Base-by-base conservation (phyloP, 2,113 vertebrate species). In the Urocitellus parryii region DNA sequence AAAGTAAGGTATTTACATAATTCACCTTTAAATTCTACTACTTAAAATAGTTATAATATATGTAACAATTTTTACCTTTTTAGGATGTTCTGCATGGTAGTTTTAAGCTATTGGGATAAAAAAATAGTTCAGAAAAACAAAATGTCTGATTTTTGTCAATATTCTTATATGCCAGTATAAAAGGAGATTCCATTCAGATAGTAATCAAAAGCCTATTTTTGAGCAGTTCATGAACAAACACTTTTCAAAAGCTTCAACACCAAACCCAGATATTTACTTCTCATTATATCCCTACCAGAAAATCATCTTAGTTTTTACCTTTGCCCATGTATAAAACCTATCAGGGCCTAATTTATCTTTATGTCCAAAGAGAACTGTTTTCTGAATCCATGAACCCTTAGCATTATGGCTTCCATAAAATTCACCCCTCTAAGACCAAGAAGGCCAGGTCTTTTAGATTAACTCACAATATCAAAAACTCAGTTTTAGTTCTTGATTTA, bases 361-460 rank as follows among this genome's bases (percentile, higher is more conserved):
- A 99, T 99, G 96, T 99, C 99, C 95, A 99, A 99, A 3, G 99
- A 99, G 91, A 99, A 99, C 96, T 99, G 99, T 78, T 98, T 99
- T 95, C 99, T 98, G 86, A 99, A 97, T 99, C 99, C 99, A 83
- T 98, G 98, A 95, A 99, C 98, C 98, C 99, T 99, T 73, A 99
- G 98, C 99, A 99, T 99, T 99, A 99, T 99, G 94, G 99, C 98
- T 73, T 99, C 99, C 99, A 99, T 99, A 97, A 99, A 99, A 58
- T 99, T 99, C 98, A 99, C 99, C 51, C 99, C 99, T 84, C 99
- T 99, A 3, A 99, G 99, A 4, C 99, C 99, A 76, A 99, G 96
- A 99, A 98, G 72, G 98, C 99, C 99, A 99, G 99, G 92, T 99
- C 99, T 74, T 99, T 99, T 94, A 99, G 99, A 85, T 98, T 99